Conservation (phyloP, 2,113 vertebrate genomes). For the Gymnarchus niloticus region DNA sequence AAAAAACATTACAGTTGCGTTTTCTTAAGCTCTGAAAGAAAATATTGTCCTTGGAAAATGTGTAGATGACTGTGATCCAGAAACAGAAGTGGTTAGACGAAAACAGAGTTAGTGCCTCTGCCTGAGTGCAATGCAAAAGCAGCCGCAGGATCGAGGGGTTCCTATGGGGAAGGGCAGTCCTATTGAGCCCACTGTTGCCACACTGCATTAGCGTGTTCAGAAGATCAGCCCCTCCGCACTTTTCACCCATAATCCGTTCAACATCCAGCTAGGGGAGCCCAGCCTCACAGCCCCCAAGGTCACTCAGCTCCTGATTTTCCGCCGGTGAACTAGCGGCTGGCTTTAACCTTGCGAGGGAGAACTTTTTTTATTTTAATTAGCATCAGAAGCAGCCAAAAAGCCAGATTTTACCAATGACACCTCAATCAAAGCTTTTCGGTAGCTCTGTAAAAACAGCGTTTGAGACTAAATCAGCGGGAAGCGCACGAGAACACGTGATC, state of each 20-base stretch:
- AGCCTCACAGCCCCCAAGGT: background rate
- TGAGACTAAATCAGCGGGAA: background rate
- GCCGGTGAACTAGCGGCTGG: background rate
- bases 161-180: no score
- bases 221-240: background rate
- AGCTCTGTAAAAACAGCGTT: background rate
- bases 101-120: background rate
- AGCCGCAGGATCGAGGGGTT: no score
- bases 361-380: no score
- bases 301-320: background rate
- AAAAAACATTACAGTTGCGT: background rate
- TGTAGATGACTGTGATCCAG: background rate
- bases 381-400: background rate
- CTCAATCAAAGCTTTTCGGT: background rate
- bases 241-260: background rate
- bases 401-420: background rate
- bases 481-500: background rate
- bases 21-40: background rate
- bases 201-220: background rate
- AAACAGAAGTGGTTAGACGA: background rate
- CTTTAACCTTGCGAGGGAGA: background rate
- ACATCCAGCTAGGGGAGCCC: background rate
- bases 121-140: background rate
- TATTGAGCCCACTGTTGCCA: no score
- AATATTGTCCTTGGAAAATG: constrained; percentile 7